These are phyloP conservation scores for Digitonthophagus gazella DNA, from an alignment of 2,888 invertebrate genomes.

Conservation along the genomic window DNA sequence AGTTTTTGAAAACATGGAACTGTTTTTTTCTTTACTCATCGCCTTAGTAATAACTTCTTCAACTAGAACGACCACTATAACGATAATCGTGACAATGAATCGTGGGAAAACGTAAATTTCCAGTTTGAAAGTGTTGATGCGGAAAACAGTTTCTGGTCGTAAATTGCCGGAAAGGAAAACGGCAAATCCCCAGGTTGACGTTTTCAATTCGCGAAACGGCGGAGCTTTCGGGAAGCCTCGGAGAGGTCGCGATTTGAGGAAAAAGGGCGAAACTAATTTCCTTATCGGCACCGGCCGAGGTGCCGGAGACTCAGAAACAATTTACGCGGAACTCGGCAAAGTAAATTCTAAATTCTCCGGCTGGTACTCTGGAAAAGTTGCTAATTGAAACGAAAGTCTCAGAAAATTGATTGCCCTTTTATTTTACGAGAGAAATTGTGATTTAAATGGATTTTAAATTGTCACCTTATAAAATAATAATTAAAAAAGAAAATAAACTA, in stretches of 20 bases:
- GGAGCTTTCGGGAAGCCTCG: background rate
- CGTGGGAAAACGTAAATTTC: no score
- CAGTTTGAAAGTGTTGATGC: background rate
- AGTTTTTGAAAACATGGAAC: no score
- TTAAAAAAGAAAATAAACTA: no score
- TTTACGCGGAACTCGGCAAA: conserved; percentile 12
- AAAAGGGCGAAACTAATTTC: conserved; percentile 13
- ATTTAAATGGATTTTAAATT: background rate
- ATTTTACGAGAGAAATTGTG: background rate
- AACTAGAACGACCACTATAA: no score
- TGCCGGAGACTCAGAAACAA: background rate
- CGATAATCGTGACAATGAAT: no score
- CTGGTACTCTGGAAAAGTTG: background rate
- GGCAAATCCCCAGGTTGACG: background rate
- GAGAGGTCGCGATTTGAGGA: background rate
- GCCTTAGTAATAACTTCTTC: no score
- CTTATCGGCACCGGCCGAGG: conserved; percentile 4
- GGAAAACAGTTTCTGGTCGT: background rate
- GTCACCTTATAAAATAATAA: background rate
- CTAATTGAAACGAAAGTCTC: conserved; percentile 15
- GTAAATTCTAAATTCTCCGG: background rate
- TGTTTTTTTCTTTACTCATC: no score
- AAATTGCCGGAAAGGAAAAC: background rate
- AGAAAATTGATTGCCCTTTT: conserved; percentile 16
- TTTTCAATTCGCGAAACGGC: conserved; percentile 7